Percentiles rank a stretch among this genome's conserved stretches.
Conservation (phyloP, 2,113 vertebrate genomes). For the Hydrochoerus hydrochaeris region DNA sequence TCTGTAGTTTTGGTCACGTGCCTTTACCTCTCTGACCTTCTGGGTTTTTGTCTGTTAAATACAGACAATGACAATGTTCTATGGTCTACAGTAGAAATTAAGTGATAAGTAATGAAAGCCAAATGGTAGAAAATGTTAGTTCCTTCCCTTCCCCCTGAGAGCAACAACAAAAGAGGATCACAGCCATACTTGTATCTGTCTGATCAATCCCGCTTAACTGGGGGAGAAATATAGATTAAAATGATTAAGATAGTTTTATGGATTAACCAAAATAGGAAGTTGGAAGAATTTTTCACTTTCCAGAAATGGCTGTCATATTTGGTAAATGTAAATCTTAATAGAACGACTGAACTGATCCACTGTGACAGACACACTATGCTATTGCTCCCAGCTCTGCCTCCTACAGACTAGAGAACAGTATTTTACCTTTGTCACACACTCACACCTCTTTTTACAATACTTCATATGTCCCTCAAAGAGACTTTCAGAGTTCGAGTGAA, state of each 20-base stretch:
- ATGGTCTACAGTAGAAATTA: neutral
- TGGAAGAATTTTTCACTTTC: neutral
- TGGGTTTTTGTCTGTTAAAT: neutral
- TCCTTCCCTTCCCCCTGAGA: neutral
- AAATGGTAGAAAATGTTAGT: neutral
- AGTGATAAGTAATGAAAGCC: neutral
- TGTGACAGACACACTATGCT: neutral
- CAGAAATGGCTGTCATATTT: neutral
- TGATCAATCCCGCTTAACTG: neutral
- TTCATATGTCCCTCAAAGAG: neutral
- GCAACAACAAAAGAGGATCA: accelerated
- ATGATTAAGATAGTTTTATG: neutral
- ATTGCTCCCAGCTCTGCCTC: neutral
- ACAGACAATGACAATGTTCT: neutral
- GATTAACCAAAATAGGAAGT: neutral
- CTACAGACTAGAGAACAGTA: neutral
- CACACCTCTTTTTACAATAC: neutral
- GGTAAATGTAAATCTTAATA: neutral
- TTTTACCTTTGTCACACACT: neutral
- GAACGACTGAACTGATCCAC: neutral
- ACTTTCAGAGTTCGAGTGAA: neutral
- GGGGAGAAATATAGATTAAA: neutral
- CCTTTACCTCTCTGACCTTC: neutral
- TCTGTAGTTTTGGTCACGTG: neutral
- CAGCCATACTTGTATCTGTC: neutral